Conservation (phyloP, 2,113 vertebrate species). For the Tyrannus savana region DNA sequence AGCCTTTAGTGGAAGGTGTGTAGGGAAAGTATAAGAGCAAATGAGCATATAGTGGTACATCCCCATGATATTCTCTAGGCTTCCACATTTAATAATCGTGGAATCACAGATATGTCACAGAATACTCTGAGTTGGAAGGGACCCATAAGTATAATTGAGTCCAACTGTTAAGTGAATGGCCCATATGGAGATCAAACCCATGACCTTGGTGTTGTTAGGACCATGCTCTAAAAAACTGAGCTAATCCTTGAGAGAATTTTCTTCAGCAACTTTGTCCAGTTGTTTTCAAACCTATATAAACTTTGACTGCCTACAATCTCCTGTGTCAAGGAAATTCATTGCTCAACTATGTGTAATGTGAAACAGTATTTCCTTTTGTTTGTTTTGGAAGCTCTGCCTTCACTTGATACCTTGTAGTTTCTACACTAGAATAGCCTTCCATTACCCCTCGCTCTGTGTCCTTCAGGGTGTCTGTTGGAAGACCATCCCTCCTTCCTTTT, state of each 20-base stretch:
- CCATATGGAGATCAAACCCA: background rate
- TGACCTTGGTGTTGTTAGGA: background rate
- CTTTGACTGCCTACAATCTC: background rate
- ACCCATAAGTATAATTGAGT: background rate
- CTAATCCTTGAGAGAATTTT: background rate
- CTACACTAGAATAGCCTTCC: background rate
- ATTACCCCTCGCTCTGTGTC: background rate
- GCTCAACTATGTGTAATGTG: background rate
- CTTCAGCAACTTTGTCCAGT: background rate
- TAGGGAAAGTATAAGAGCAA: background rate
- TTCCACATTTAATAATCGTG: background rate
- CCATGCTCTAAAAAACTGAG: background rate
- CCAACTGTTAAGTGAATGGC: background rate
- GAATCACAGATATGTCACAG: background rate
- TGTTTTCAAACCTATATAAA: background rate
- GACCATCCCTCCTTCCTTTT: background rate
- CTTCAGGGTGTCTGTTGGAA: background rate
- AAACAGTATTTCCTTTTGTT: background rate
- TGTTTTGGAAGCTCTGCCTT: background rate
- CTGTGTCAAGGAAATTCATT: background rate
- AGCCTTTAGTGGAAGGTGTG: background rate
- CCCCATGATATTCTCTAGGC: background rate
- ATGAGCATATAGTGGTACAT: accelerated
- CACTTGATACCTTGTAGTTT: background rate
- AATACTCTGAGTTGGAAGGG: background rate